These are phyloP conservation scores for Fregata magnificens DNA, from an alignment of 2,113 vertebrate genomes.

Conservation along the genomic window DNA sequence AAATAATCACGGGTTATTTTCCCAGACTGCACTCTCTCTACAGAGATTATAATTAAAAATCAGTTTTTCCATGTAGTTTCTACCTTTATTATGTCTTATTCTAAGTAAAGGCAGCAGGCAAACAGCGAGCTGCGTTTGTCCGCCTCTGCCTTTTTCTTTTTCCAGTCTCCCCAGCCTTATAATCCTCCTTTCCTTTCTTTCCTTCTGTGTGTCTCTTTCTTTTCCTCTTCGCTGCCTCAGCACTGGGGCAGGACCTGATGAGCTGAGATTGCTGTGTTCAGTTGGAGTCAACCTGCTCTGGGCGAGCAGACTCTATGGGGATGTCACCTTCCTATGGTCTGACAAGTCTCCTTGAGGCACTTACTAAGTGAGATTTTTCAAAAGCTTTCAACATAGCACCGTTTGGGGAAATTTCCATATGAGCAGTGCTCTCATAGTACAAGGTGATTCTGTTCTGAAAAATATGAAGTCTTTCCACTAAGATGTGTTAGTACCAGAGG, in stretches of 20 bases:
- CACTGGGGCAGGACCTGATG: background rate
- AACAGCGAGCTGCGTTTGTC: background rate
- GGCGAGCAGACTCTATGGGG: background rate
- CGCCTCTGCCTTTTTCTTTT: background rate
- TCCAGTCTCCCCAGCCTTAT: background rate
- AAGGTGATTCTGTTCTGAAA: background rate
- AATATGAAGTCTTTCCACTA: background rate
- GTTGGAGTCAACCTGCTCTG: background rate
- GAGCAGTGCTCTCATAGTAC: background rate
- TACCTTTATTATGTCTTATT: background rate
- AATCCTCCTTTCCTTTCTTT: background rate
- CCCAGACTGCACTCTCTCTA: background rate
- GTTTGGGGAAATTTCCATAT: background rate
- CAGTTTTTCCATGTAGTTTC: background rate
- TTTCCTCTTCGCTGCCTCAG: rapidly evolving
- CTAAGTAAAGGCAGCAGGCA: background rate
- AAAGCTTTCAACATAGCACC: background rate
- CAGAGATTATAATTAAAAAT: background rate
- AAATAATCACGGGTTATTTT: background rate
- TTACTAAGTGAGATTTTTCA: background rate
- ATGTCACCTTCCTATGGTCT: background rate
- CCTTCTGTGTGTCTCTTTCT: background rate
- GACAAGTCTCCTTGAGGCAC: background rate
- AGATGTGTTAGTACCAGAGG: background rate
- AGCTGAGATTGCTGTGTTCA: background rate